Base-by-base conservation (phyloP, 2,113 vertebrate species). In the Pitta sordida region DNA sequence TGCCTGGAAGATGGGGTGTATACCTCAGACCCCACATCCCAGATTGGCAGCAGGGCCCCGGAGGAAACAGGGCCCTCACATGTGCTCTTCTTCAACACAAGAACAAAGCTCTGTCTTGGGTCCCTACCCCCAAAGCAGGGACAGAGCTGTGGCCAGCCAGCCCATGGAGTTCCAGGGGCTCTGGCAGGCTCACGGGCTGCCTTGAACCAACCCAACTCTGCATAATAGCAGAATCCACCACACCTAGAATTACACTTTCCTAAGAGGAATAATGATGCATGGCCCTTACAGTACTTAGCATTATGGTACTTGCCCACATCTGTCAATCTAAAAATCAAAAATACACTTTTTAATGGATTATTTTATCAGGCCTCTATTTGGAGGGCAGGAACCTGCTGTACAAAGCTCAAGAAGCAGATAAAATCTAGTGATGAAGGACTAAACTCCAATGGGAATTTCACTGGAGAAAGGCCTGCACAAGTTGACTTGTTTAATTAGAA, bases 401-500 rank as follows among this genome's bases (percentile, higher is more conserved):
- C 76, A 48, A 88, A 89, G 12, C 62, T 82, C 32, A 53, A 80
- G 51, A 75, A 68, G 21, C 53, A 77, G 92, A 62, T 51, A 88
- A 63, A 70, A 36, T 63, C 23, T 53, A 32, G 23, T 0, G 13
- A 32, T 39, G 49, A 79, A 64, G 29, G 30, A 90, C 27, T 55
- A 15, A 51, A 52, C 8, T 59, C 41, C 15, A 10, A n/a, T 27
- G 82, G 56, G 82, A 86, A 37, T 68, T 87, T 77, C 86, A 15
- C 24, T 43, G 53, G 46, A 90, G 73, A 77, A 91, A 88, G 44
- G n/a, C 43, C 70, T 58, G 55, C 27, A 55, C 27, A 37, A 64
- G 24, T 69, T 86, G 58, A 91, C 62, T 22, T 85, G 36, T 36
- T 89, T 74, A 83, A 95, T 91, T 92, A 89, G 85, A 93, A 94